Conservation (phyloP, 2,113 vertebrate genomes). For the Ptilorrhoa leucosticta region DNA sequence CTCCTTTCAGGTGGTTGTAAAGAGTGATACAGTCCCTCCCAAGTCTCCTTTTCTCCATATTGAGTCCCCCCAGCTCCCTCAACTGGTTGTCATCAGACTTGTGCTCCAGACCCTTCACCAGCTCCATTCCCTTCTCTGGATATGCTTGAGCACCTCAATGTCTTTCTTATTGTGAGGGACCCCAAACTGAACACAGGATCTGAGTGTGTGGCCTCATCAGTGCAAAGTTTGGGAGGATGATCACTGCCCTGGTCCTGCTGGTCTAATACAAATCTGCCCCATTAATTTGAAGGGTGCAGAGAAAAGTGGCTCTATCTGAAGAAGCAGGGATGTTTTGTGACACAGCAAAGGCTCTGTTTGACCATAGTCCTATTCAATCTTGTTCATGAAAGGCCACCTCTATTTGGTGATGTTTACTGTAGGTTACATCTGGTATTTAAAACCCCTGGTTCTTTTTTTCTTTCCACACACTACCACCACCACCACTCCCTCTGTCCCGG, state of each 20-base stretch:
- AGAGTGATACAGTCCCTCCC: too few species aligned
- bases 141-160: background rate
- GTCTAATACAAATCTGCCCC: background rate
- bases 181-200: background rate
- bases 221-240: rapidly evolving
- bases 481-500: rapidly evolving
- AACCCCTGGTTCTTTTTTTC: background rate
- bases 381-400: background rate
- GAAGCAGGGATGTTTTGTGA: background rate
- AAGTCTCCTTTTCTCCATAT: background rate
- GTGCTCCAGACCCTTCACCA: background rate
- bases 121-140: background rate
- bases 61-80: background rate
- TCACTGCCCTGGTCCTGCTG: background rate
- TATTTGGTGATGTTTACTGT: background rate
- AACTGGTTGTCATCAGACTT: background rate
- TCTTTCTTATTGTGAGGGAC: background rate
- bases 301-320: background rate
- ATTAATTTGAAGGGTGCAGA: background rate
- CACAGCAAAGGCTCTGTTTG: background rate
- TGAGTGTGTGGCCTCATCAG: background rate
- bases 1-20: background rate
- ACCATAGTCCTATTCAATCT: background rate
- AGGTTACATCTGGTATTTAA: background rate
- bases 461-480: background rate